phyloP scores from a whole-genome alignment of 2,113 vertebrate species.

The Pteronura brasiliensis region DNA sequence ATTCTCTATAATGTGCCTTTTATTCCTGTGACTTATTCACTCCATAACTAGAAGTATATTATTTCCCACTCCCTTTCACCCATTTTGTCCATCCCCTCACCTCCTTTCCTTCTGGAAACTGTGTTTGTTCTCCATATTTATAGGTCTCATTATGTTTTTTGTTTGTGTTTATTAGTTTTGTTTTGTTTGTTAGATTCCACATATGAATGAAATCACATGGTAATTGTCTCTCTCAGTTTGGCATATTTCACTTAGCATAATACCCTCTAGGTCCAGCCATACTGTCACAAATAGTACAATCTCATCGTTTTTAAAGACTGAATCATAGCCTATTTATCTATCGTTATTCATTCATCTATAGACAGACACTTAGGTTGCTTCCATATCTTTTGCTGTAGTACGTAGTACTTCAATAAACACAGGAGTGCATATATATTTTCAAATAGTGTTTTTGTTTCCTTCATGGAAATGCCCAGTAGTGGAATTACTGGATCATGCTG shows the following conservation, averaged over 20 bases:
- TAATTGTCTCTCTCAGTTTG: not conserved
- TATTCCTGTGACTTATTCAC: not conserved
- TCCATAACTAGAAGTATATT: not conserved
- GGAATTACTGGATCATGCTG: not conserved
- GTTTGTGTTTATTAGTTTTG: not conserved
- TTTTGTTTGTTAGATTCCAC: not conserved
- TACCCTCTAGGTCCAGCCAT: not conserved
- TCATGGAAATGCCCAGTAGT: not conserved
- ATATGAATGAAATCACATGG: not conserved
- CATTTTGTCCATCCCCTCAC: not conserved
- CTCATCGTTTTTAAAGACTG: not conserved
- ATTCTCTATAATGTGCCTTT: not conserved
- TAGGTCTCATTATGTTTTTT: not conserved
- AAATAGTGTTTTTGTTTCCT: not conserved
- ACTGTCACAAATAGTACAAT: not conserved
- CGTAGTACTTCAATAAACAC: not conserved
- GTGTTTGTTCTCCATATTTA: not conserved
- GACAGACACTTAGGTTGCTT: not conserved
- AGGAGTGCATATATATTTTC: not conserved
- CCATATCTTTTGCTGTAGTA: not conserved
- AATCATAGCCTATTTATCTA: not conserved
- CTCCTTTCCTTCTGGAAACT: not conserved
- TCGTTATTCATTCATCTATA: not conserved
- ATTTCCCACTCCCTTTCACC: not conserved
- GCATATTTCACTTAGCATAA: not conserved